Evolutionary conservation across 2,797 vertebrate genomes (phyloP).

Genomic region (Coregonus suidteri): DNA sequence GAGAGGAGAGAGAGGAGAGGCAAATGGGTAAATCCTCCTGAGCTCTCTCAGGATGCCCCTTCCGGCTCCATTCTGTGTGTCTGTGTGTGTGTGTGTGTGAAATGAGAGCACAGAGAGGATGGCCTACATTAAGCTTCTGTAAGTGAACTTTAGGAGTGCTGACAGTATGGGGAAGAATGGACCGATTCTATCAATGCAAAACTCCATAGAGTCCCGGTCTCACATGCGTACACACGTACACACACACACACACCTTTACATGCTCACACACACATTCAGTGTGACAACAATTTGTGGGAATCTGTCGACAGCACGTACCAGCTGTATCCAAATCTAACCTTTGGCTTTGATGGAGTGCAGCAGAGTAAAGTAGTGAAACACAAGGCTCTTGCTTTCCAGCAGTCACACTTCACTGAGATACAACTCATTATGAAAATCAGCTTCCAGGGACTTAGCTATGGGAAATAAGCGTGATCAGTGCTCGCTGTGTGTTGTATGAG

Average conservation of each 20-base stretch:
- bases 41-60: conserved; percentile 26
- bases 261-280: not conserved
- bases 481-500: no score
- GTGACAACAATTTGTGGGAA: no score
- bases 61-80: conserved; percentile 3
- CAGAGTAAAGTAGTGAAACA: no score
- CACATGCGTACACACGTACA: not conserved
- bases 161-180: not conserved
- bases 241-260: not conserved
- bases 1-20: conserved; percentile 39
- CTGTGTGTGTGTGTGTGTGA: not conserved
- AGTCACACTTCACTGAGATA: no score
- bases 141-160: not conserved
- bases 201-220: not conserved
- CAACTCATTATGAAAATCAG: no score
- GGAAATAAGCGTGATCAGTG: no score
- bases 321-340: no score
- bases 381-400: no score
- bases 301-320: no score
- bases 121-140: not conserved
- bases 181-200: not conserved
- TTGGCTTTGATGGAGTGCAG: no score
- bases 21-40: conserved; percentile 40
- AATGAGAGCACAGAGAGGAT: not conserved
- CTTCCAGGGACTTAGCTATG: no score